Evolutionary conservation across 1,140 invertebrate species (phyloP).

Genomic region (Cyphomyrmex costatus): DNA sequence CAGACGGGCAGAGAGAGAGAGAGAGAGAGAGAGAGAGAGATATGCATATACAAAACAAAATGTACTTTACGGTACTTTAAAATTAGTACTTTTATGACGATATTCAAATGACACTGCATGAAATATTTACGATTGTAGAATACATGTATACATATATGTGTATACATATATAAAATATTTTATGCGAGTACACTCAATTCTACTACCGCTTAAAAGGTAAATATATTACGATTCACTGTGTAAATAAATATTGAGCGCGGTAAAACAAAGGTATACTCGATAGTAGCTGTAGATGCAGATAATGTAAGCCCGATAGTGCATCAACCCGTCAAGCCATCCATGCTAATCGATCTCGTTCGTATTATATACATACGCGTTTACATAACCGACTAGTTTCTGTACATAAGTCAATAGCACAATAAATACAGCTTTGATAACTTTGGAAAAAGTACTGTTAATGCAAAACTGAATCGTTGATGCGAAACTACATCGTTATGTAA

Average conservation of each 20-base stretch:
- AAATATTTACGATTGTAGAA: conserved; percentile 17
- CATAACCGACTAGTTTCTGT: conserved; percentile 55
- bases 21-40: not conserved
- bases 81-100: conserved; percentile 30
- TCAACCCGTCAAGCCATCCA: conserved; percentile 61
- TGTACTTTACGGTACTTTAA: not conserved
- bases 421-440: conserved; percentile 35
- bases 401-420: conserved; percentile 26
- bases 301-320: conserved; percentile 58
- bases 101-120: not conserved
- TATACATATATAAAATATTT: conserved; percentile 19
- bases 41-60: not conserved
- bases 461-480: conserved; percentile 20
- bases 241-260: conserved; percentile 45
- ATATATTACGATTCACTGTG: conserved; percentile 39
- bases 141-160: not conserved
- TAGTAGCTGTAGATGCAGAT: conserved; percentile 56
- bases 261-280: conserved; percentile 51
- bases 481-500: not conserved
- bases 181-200: conserved; percentile 1
- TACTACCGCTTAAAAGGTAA: conserved; percentile 9
- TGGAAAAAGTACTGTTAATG: conserved; percentile 3
- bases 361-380: conserved; percentile 54
- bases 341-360: conserved; percentile 63
- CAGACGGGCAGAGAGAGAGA: too few relatives aligned